Evolutionary conservation across 2,888 invertebrate species (phyloP), one percentile per base, ranked within the genome.

Genomic region (Watsonalla binaria): DNA sequence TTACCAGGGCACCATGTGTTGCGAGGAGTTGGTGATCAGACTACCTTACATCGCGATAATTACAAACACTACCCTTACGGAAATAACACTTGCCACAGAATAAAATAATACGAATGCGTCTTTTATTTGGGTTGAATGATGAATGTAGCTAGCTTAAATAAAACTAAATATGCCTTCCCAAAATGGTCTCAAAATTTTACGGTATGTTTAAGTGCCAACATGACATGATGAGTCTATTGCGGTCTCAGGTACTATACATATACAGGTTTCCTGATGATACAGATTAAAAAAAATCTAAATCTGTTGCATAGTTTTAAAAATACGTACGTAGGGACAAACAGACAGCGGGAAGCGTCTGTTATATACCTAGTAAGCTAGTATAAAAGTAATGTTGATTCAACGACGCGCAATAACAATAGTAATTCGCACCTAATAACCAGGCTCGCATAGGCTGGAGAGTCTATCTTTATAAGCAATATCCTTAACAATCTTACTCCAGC

Each of bases 1-100:
- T 88, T 89, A 89, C 83, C 82, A 77, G 74, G 73, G 80, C 69
- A 79, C 78, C 89, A 89, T 89, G 87, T 89, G 89, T 86, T 82
- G 82, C 86, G 81, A 80, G 66, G 67, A 62, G n/a, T n/a, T n/a
- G 71, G 74, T 83, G 88, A 86, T 80, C 85, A 84, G 82, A 78
- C 78, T 73, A 74, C 65, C 68, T 68, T 37, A 42, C 42, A 9
- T 11, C 5, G 42, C 42, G 42, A 11, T 42, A 42, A 42, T 42
- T 42, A 42, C 42, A 11, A 42, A 8, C 11, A 11, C 42, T 11
- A 11, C 42, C 42, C 5, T 5, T 42, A 9, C 2, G 11, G 5
- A 42, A 5, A 42, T 42, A 6, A 9, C 9, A 9, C 37, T 37
- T 8, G 9, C 7, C 37, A 37, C 37, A 37, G 24, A 24, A 24